Percentiles rank a stretch among this genome's conserved stretches.
Evolutionary conservation across 2,797 vertebrate genomes (phyloP).

Genomic region (Tokudaia tokunoshimensis): DNA sequence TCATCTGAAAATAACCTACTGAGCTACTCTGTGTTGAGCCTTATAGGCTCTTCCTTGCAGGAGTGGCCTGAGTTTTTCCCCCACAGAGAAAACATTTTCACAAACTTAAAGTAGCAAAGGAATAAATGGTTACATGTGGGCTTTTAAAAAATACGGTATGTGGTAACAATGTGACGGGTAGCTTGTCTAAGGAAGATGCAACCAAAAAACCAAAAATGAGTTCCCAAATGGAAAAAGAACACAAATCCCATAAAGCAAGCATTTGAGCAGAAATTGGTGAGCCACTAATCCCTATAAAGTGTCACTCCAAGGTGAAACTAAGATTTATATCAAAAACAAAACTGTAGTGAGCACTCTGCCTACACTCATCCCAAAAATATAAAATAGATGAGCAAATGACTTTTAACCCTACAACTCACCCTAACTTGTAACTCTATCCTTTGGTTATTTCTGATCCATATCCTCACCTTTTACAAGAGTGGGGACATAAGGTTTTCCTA

Average conservation of each 20-base stretch:
- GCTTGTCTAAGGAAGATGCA: constrained; percentile 31
- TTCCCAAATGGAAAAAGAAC: constrained; percentile 8
- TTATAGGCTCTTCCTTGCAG: not conserved
- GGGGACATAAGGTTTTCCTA: too few species aligned
- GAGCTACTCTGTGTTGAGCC: not conserved
- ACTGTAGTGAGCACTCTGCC: not conserved
- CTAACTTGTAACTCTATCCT: not conserved
- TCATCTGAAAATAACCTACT: constrained; percentile 23
- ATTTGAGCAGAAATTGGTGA: not conserved
- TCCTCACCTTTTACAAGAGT: not conserved
- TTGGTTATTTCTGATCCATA: not conserved
- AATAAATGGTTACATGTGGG: not conserved
- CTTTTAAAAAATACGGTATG: not conserved
- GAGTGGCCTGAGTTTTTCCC: not conserved
- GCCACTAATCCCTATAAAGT: not conserved
- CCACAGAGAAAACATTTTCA: constrained; percentile 29
- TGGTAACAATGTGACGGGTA: not conserved
- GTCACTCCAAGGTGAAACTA: constrained; percentile 7
- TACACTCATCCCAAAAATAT: not conserved
- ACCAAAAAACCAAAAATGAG: constrained; percentile 52
- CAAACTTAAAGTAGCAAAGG: constrained; percentile 21
- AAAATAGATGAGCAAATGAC: not conserved
- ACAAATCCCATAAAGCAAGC: constrained; percentile 11
- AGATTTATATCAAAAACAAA: constrained; percentile 10
- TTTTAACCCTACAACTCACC: not conserved